These are phyloP conservation scores for Dendrolimus pini DNA, from an alignment of 2,888 invertebrate genomes.

Conservation along the genomic window DNA sequence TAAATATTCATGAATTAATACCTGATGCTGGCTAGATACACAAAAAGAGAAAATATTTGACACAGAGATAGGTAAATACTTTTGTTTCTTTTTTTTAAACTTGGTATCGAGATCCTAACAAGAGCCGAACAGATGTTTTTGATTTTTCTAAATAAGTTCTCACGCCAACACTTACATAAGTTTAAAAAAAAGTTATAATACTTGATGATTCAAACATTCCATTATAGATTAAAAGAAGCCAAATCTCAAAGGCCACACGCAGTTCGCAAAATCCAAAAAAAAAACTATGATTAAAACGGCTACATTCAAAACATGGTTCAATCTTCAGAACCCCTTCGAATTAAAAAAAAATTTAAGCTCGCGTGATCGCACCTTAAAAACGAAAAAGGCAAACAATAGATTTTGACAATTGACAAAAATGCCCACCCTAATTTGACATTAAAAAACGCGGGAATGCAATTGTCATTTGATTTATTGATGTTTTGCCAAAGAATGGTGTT, in stretches of 20 bases:
- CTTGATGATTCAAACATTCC: slow-evolving; percentile 24
- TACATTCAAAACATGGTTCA: slow-evolving; percentile 21
- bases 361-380: slow-evolving; percentile 60
- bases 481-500: slow-evolving; percentile 51
- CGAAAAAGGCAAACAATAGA: slow-evolving; percentile 33
- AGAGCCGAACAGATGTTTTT: too few relatives aligned
- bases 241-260: slow-evolving; percentile 49
- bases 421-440: slow-evolving; percentile 70
- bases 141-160: slow-evolving; percentile 15
- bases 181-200: slow-evolving; percentile 8
- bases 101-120: too few relatives aligned
- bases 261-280: slow-evolving; percentile 24
- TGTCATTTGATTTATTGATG: slow-evolving; percentile 70
- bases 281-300: slow-evolving; percentile 19
- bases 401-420: slow-evolving; percentile 52
- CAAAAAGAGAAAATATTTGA: too few relatives aligned
- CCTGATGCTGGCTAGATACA: too few relatives aligned
- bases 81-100: too few relatives aligned
- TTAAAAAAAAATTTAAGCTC: slow-evolving; percentile 41
- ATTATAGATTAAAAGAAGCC: slow-evolving; percentile 28
- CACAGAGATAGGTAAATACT: too few relatives aligned
- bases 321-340: slow-evolving; percentile 45
- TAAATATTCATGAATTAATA: too few relatives aligned
- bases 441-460: slow-evolving; percentile 68
- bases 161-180: slow-evolving; percentile 32